Base-by-base conservation (phyloP, 2,888 invertebrate species). In the Conchocele bisecta region DNA sequence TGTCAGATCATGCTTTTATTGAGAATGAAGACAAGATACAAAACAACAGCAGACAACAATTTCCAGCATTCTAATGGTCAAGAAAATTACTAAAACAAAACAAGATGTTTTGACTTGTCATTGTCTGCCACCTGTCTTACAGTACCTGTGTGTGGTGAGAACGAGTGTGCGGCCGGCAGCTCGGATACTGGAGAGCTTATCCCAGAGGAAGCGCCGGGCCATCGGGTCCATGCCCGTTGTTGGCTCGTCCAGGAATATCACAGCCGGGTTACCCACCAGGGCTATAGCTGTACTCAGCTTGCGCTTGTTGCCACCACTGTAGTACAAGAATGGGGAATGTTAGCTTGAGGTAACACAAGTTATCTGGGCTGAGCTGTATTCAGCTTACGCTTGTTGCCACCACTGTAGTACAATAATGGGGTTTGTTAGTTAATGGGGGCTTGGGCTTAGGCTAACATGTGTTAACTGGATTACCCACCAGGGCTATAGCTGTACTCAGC, bases 171-270 rank as follows among this genome's bases (percentile, higher is more conserved):
- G 94, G 0, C 96, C 96, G 3, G 93, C 92, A 65, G 94, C 94
- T 50, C 95, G 92, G 31, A 88, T 81, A 26, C 61, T 64, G 26
- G 82, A 74, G 15, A 88, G 63, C 5, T 83, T 82, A 57, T 87
- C 82, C 97, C 97, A 97, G 13, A 97, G 93, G 71, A 95, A 94
- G 61, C 96, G 93, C 84, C 96, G 94, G 3, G 96, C 95, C 1
- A 94, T 95, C 1, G 96, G 95, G 88, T 96, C 96, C 92, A 96
- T 95, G 37, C 95, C 95, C 92, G 92, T 93, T 2, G 88, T 87
- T 17, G 89, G 88, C 51, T 89, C 88, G 80, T 89, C 89, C 29
- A 89, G 76, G 65, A 89, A 87, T 41, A 89, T 79, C 41, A 89
- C 82, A 28, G 86, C 83, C 24, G 89, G 89, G 61, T 86, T 82